These are phyloP conservation scores for Lophotis ruficrista DNA, from an alignment of 2,113 vertebrate genomes.

Conservation along the genomic window DNA sequence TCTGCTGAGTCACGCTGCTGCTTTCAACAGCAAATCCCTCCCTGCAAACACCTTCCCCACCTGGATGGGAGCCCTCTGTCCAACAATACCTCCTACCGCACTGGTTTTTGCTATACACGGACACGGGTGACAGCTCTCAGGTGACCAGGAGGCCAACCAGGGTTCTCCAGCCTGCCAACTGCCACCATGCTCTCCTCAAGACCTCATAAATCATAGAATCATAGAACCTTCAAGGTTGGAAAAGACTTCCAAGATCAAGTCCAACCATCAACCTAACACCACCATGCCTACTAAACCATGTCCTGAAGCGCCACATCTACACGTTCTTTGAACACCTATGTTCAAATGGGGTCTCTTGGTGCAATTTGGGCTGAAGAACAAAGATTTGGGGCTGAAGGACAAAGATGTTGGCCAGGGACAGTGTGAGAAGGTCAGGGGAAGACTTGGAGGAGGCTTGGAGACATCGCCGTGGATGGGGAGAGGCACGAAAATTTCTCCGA, in stretches of 20 bases:
- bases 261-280: no score
- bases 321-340: no score
- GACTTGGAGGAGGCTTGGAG: not conserved
- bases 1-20: not conserved
- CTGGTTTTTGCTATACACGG: accelerated
- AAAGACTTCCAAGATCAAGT: no score
- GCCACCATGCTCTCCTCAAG: not conserved
- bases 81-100: not conserved
- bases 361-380: not conserved
- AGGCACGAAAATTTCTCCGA: not conserved
- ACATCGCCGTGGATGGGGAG: not conserved
- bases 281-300: no score
- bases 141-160: not conserved
- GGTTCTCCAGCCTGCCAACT: not conserved
- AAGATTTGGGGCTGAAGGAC: not conserved
- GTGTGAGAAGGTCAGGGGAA: not conserved
- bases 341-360: not conserved
- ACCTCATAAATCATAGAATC: not conserved
- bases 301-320: no score
- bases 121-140: not conserved
- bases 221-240: no score
- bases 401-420: not conserved
- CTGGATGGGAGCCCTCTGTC: not conserved
- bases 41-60: not conserved
- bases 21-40: not conserved